Conservation (phyloP, 92 coral and sea anemone species). For the Siderastrea radians region DNA sequence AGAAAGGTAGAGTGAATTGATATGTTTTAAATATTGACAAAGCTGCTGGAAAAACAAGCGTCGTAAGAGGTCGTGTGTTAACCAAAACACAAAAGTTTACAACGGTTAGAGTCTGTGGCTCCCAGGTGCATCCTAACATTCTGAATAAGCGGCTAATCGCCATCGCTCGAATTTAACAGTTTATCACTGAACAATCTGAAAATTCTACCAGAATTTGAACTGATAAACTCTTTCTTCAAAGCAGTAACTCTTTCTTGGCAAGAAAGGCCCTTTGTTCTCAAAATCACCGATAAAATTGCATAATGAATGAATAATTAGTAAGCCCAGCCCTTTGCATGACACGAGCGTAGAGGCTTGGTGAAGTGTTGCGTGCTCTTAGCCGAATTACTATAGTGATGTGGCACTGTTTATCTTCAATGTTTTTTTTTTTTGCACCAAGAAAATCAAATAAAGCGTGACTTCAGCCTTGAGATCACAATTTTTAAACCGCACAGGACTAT, state of each 20-base stretch:
- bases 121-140: too few species aligned
- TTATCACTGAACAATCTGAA: not conserved
- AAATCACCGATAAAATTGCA: slow-evolving; percentile 28
- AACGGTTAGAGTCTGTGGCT: too few species aligned
- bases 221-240: not conserved
- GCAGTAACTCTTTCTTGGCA: not conserved
- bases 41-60: too few species aligned
- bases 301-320: slow-evolving; percentile 23
- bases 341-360: slow-evolving; percentile 1
- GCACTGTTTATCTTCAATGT: not conserved
- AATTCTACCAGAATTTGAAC: not conserved
- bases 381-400: slow-evolving; percentile 16
- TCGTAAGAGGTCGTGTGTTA: too few species aligned
- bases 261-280: slow-evolving; percentile 26
- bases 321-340: slow-evolving; percentile 37
- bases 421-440: not conserved
- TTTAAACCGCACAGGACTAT: not conserved
- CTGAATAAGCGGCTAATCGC: too few species aligned
- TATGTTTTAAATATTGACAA: too few species aligned
- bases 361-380: slow-evolving; percentile 43
- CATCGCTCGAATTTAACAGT: not conserved
- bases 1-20: too few species aligned
- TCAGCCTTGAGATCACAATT: not conserved
- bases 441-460: not conserved
- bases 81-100: too few species aligned